These are phyloP conservation scores for Camponotus fellah DNA, from an alignment of 2,888 invertebrate species.

Conservation along the genomic window DNA sequence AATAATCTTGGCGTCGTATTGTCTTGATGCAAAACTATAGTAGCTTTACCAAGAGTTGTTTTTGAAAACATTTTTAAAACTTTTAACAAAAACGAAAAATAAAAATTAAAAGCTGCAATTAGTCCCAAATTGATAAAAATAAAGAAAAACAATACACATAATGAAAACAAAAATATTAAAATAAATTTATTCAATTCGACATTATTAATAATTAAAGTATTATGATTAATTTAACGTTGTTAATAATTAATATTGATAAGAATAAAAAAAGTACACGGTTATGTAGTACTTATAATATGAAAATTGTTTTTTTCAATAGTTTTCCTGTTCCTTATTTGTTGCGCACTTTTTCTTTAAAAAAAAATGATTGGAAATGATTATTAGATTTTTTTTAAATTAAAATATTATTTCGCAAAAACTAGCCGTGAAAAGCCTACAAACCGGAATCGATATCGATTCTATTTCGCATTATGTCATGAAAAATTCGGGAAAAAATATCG, in stretches of 20 bases:
- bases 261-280: not conserved
- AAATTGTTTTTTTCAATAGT: not conserved
- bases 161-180: not conserved
- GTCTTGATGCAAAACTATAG: not conserved
- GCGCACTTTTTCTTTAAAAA: not conserved
- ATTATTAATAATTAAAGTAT: not conserved
- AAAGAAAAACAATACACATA: not conserved
- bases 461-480: not conserved
- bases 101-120: slow-evolving; percentile 2
- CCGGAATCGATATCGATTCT: not conserved
- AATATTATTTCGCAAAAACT: not conserved
- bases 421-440: not conserved
- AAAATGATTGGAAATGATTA: not conserved
- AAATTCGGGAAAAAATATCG: slow-evolving; percentile 28
- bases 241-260: not conserved
- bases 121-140: not conserved
- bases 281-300: not conserved
- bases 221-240: not conserved
- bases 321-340: not conserved
- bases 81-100: not conserved
- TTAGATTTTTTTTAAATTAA: not conserved
- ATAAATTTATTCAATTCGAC: not conserved
- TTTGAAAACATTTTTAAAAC: not conserved
- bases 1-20: not conserved
- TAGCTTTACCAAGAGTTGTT: not conserved